Evolutionary conservation across 2,888 invertebrate species (phyloP), one percentile per base, ranked within the genome.

Genomic region (Chymomyza fuscimana): DNA sequence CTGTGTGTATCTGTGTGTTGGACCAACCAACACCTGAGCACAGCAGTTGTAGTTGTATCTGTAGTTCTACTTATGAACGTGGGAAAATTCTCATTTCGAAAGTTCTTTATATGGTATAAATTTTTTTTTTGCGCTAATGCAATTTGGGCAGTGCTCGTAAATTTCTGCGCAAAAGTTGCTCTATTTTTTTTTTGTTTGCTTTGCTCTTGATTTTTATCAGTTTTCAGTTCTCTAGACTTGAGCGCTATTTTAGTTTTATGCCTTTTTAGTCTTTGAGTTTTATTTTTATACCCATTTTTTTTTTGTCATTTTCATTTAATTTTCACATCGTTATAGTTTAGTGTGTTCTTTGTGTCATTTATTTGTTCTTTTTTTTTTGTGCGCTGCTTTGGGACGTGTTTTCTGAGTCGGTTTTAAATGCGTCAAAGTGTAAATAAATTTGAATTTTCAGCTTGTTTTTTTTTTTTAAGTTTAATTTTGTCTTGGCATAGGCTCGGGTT

Each of bases 401-500:
- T 15, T 32, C 5, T 2, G 32, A 59, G 32, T 66, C 69, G 66
- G 83, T 77, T 82, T 86, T 81, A 79, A 86, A 87, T 88, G 87
- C 89, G 86, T 83, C 88, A 86, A 88, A 83, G 86, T 86, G 86
- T 88, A 86, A 86, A 86, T 88, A 86, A 85, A 86, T 88, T 87
- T 81, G 87, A 88, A 83, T 86, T 87, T 88, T 88, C 86, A 88
- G 88, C 88, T 86, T 87, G 88, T 85, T 25, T 25, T 25, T 25
- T 25, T 22, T 25, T 25, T 87, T 84, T 85, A 82, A 78, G 51
- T 67, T 16, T 16, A 46, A 40, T 40, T 46, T 25, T 22, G 36
- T 60, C 58, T 50, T 51, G 69, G 40, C 25, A 3, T 25, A 25
- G 25, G 25, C 25, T 25, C 25, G 25, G 25, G 25, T 3, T 25